Evolutionary conservation across 2,113 vertebrate species (phyloP).

Genomic region (Collichthys lucidus): DNA sequence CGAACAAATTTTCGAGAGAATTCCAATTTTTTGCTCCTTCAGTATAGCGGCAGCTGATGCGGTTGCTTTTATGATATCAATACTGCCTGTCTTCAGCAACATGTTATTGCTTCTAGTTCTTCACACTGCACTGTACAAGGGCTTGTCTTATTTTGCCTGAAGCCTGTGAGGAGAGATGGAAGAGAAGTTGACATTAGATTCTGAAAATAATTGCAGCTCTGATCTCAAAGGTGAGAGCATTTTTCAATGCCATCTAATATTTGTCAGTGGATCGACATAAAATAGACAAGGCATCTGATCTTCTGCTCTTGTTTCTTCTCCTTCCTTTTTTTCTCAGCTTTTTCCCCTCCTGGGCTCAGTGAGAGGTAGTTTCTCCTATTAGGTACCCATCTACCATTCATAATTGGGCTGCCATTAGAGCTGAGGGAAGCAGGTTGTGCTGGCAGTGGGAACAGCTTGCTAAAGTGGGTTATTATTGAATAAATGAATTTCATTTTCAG

Average conservation of each 20-base stretch:
- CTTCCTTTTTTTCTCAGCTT: slow-evolving; percentile 6
- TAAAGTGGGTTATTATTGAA: slow-evolving; percentile 70
- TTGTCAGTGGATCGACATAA: slow-evolving; percentile 45
- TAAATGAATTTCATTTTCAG: slow-evolving; percentile 64
- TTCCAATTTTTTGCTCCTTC: not conserved
- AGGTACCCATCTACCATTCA: slow-evolving; percentile 67
- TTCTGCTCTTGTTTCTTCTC: slow-evolving; percentile 29
- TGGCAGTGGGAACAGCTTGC: slow-evolving; percentile 59
- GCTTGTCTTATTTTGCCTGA: slow-evolving; percentile 34
- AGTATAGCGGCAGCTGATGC: slow-evolving; percentile 1
- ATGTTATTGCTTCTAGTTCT: slow-evolving; percentile 5
- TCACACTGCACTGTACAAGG: not conserved
- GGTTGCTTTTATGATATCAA: slow-evolving; percentile 24
- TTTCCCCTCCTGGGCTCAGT: slow-evolving; percentile 12
- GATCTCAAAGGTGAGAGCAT: slow-evolving; percentile 47
- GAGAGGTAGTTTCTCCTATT: slow-evolving; percentile 61
- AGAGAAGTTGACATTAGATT: slow-evolving; percentile 41
- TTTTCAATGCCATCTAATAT: slow-evolving; percentile 39
- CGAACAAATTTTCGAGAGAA: not conserved
- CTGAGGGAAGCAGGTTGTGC: slow-evolving; percentile 60
- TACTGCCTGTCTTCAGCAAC: slow-evolving; percentile 13
- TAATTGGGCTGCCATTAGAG: slow-evolving; percentile 69
- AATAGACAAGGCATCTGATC: slow-evolving; percentile 45
- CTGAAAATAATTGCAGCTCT: slow-evolving; percentile 61
- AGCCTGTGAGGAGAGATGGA: slow-evolving; percentile 7